These are phyloP conservation scores for Astyanax mexicanus DNA, from an alignment of 2,797 vertebrate genomes.

Conservation along the genomic window DNA sequence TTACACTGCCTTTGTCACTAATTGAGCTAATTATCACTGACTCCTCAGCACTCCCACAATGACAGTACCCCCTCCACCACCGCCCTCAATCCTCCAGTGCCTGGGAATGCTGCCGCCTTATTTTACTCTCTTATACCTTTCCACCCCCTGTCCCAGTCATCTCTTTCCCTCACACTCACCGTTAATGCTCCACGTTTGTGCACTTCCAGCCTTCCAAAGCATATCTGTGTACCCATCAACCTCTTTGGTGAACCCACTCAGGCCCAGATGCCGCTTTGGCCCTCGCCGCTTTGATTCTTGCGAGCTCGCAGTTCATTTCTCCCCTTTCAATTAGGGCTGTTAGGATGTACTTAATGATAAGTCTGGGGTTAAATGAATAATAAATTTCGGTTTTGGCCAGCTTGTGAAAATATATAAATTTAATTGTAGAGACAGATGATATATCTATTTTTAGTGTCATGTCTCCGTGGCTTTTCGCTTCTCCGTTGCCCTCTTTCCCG, in stretches of 20 bases:
- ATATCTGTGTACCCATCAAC: conserved; percentile 31
- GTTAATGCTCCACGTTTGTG: conserved; percentile 40
- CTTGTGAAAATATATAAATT: conserved; percentile 43
- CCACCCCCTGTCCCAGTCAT: conserved; percentile 31
- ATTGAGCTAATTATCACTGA: conserved; percentile 99
- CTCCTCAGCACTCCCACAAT: conserved; percentile 97
- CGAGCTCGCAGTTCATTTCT: conserved; percentile 30
- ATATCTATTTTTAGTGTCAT: conserved; percentile 48
- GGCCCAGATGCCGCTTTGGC: conserved; percentile 16
- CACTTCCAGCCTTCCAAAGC: conserved; percentile 28
- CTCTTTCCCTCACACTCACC: conserved; percentile 48
- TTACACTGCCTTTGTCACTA: conserved; percentile 99
- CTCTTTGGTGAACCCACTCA: conserved; percentile 9
- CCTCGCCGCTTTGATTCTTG: conserved; percentile 6
- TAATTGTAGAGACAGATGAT: conserved; percentile 54
- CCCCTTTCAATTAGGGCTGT: conserved; percentile 33
- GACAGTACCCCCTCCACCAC: conserved; percentile 72
- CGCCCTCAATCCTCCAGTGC: conserved; percentile 71
- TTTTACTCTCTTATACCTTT: conserved; percentile 63
- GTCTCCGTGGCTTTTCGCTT: conserved; percentile 41
- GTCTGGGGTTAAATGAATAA: conserved; percentile 42
- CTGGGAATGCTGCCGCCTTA: conserved; percentile 78
- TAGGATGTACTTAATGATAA: conserved; percentile 31
- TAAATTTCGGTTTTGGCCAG: conserved; percentile 36
- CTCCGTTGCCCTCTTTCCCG: conserved; percentile 20